Evolutionary conservation across 2,888 invertebrate species (phyloP).

Genomic region (Biston betularia): DNA sequence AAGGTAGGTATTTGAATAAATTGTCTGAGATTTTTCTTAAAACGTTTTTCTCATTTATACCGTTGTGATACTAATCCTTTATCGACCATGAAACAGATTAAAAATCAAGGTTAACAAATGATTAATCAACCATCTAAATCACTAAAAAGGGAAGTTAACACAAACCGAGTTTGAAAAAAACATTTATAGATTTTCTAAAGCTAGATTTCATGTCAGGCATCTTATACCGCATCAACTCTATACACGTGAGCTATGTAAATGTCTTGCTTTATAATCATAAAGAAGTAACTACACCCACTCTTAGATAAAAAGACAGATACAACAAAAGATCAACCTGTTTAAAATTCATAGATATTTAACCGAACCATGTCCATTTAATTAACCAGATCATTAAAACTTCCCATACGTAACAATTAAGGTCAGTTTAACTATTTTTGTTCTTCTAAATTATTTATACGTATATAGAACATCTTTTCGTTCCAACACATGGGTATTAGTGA

Average conservation of each 20-base stretch:
- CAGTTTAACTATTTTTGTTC: slow-evolving; percentile 62
- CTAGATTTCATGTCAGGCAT: not conserved
- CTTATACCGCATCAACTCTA: not conserved
- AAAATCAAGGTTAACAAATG: not conserved
- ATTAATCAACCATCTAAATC: not conserved
- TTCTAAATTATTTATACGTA: not conserved
- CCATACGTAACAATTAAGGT: slow-evolving; percentile 73
- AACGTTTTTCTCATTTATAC: not conserved
- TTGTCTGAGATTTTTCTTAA: not conserved
- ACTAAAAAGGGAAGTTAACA: not conserved
- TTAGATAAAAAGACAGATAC: not conserved
- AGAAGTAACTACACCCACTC: not conserved
- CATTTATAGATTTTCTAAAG: not conserved
- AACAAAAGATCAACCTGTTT: slow-evolving; percentile 13
- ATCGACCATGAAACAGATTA: not conserved
- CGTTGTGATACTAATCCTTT: not conserved
- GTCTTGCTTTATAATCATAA: not conserved
- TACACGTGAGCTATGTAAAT: not conserved
- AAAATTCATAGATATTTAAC: slow-evolving; percentile 26
- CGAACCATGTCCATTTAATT: slow-evolving; percentile 53
- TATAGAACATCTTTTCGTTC: not conserved
- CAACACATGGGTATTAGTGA: not conserved
- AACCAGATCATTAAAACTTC: slow-evolving; percentile 62
- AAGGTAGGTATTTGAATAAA: no score
- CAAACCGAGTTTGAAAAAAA: not conserved